phyloP scores from a whole-genome alignment of 2,888 invertebrate species.

The Panzeria rudis region DNA sequence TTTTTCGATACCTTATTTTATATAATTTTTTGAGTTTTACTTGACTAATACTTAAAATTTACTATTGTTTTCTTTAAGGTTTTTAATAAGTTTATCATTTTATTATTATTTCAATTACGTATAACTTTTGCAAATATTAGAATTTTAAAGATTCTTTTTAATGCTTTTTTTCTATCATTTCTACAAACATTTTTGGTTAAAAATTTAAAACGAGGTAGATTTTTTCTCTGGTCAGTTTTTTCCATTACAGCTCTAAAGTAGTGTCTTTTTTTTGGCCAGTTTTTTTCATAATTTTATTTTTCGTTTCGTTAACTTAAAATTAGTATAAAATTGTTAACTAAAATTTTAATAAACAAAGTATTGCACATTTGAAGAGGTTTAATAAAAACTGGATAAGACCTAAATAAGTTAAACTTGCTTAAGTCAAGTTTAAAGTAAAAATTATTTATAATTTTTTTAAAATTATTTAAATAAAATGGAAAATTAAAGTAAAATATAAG shows the following conservation, averaged over 20 bases:
- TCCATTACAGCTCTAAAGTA: not conserved
- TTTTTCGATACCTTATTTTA: constrained; percentile 29
- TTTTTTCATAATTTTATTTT: not conserved
- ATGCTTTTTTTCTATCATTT: not conserved
- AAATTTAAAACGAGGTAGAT: constrained; percentile 68
- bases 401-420: constrained; percentile 16
- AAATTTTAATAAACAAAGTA: constrained; percentile 22
- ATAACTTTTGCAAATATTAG: constrained; percentile 68
- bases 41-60: constrained; percentile 70
- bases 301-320: not conserved
- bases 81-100: constrained; percentile 45
- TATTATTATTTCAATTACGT: constrained; percentile 66
- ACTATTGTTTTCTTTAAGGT: constrained; percentile 63
- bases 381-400: not conserved
- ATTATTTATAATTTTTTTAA: not conserved
- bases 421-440: not conserved
- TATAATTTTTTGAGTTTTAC: constrained; percentile 50
- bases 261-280: constrained; percentile 18
- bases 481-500: too few species aligned
- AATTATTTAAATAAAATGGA: not conserved
- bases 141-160: constrained; percentile 35
- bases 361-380: constrained; percentile 35
- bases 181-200: constrained; percentile 36
- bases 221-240: constrained; percentile 45
- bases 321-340: constrained; percentile 8